Base-by-base conservation (phyloP, 2,113 vertebrate genomes). In the Hydrochoerus hydrochaeris region DNA sequence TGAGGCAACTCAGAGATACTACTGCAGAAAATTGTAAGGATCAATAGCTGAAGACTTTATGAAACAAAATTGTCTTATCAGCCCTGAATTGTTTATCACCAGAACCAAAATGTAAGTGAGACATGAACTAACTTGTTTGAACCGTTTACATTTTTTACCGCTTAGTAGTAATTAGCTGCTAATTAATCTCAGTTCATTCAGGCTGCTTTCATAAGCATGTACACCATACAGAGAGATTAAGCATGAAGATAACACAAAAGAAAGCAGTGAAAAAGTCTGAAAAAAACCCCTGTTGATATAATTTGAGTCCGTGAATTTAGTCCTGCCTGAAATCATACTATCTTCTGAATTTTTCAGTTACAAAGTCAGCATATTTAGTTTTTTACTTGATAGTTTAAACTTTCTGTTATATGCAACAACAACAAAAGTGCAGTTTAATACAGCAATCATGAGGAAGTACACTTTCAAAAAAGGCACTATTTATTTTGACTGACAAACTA, bases 301-400 rank as follows among this genome's bases (percentile, higher is more conserved):
- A 85, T 52, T 65, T 38, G 7, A 83, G 38, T 90, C n/a, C 62
- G 35, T 86, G 24, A 20, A 84, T 77, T 38, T 84, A 92, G 13
- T n/a, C 54, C 65, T 19, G 9, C 28, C 20, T 92, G 19, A 58
- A 96, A 11, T 11, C 41, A 82, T 28, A 24, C 14, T 90, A 67
- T 12, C 3, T 85, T 92, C 71, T 84, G 46, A n/a, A 78, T 90
- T 90, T 96, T 65, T 93, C 52, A 93, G 13, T 87, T 88, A 88
- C 30, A 62, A 92, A 90, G 26, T 14, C 13, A 94, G n/a, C 24
- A 12, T 65, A 88, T 58, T 93, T 91, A 73, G 32, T 71, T 62
- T 95, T 94, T 73, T 60, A 13, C 26, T 78, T 54, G 22, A 83
- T 60, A 86, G 58, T 88, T 65, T 52, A 67, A 85, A 17, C n/a